Percentiles rank a stretch among this genome's conserved stretches.
These are phyloP conservation scores for Melopsittacus undulatus DNA, from an alignment of 2,797 vertebrate genomes.

Conservation along the genomic window DNA sequence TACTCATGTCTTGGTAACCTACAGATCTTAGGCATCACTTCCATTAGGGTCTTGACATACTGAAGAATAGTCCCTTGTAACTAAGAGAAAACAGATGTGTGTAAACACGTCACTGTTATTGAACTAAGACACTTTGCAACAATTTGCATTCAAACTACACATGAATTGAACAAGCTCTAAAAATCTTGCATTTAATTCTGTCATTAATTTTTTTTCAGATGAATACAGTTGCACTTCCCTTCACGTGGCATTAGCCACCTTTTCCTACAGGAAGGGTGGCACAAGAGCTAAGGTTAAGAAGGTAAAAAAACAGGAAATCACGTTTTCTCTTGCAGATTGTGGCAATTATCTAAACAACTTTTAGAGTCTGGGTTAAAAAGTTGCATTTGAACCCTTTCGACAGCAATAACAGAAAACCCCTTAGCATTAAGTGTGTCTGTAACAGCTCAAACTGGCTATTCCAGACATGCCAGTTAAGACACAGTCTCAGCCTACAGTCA, in stretches of 20 bases:
- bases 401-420: not conserved
- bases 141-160: not conserved
- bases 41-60: constrained; percentile 87
- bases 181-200: not conserved
- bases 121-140: not conserved
- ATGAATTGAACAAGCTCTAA: not conserved
- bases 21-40: constrained; percentile 88
- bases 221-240: not conserved
- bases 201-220: not conserved
- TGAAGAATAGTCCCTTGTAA: constrained; percentile 85
- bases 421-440: not conserved
- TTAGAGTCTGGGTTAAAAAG: not conserved
- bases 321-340: not conserved
- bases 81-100: constrained; percentile 46
- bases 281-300: not conserved
- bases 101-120: not conserved
- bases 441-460: not conserved
- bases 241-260: not conserved
- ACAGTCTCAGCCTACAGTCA: not conserved
- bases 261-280: not conserved
- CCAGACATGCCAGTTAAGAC: not conserved
- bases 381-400: not conserved
- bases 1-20: constrained; percentile 85
- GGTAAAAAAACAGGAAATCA: not conserved
- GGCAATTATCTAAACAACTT: not conserved